phyloP scores from a whole-genome alignment of 2,888 invertebrate genomes.

The Lasioglossum morio region DNA sequence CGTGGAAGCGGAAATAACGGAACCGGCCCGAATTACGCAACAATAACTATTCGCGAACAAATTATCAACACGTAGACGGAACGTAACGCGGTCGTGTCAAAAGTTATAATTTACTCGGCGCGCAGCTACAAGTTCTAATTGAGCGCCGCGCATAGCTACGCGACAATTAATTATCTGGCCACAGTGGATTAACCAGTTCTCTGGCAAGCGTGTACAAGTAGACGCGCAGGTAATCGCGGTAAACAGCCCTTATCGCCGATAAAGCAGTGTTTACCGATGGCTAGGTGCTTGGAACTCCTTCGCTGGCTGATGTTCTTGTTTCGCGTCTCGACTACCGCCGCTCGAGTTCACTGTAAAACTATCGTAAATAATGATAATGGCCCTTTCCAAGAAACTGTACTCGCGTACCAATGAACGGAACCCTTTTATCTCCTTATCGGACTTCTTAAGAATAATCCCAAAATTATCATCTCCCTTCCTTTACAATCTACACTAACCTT shows the following conservation, averaged over 20 bases:
- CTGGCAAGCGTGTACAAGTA: constrained; percentile 19
- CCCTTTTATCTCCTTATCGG: neutral
- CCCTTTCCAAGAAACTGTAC: neutral
- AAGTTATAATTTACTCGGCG: constrained; percentile 51
- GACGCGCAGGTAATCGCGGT: constrained; percentile 30
- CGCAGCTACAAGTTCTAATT: constrained; percentile 43
- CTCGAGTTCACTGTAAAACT: constrained; percentile 1
- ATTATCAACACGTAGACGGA: constrained; percentile 36
- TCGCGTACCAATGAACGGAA: neutral
- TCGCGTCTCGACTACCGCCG: neutral
- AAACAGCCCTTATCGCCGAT: constrained; percentile 43
- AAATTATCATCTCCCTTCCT: neutral
- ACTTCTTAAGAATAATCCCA: neutral
- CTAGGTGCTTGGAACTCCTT: constrained; percentile 26
- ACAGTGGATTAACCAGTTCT: constrained; percentile 41
- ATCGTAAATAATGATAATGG: constrained; percentile 20
- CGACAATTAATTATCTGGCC: constrained; percentile 51
- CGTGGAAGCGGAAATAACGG: neutral
- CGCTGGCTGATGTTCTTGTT: constrained; percentile 2
- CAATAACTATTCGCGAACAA: constrained; percentile 39
- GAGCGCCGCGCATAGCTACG: constrained; percentile 32
- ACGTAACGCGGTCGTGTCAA: constrained; percentile 38
- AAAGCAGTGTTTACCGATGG: constrained; percentile 23
- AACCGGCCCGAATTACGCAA: constrained; percentile 33
- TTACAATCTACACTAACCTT: neutral